Base-by-base conservation (phyloP, 2,797 vertebrate species). In the Platalea minor region DNA sequence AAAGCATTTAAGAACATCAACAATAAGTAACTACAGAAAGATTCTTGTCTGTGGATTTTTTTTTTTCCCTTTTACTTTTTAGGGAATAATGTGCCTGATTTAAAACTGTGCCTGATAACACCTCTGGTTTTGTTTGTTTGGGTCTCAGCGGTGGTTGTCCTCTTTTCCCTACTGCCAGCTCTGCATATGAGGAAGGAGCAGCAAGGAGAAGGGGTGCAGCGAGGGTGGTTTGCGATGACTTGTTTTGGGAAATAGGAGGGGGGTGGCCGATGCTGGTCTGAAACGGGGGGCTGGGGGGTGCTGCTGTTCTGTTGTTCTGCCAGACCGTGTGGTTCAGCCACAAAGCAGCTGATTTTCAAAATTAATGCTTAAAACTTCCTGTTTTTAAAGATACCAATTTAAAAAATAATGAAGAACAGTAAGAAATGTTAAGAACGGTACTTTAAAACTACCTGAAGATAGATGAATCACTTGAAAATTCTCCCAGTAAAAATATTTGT, bases 251-350 rank as follows among this genome's bases (percentile, higher is more conserved):
- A 83, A 31, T n/a, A 23, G 31, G 81, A 88, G 13, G 2, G 1
- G n/a, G 60, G 53, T 74, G 61, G 56, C 53, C 10, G 5, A 35
- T 70, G 43, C 35, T 43, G 78, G 21, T 29, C 63, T 74, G 82
- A 85, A 95, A 79, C 0, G 0, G 17, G 7, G 33, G 8, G 21
- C 48, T 76, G 29, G 15, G 43, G 56, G 37, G 13, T 53, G 46
- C 73, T 93, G 48, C 67, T 80, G 18, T 64, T 94, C 79, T 79
- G 29, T 95, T 95, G 80, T 89, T 96, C 75, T 68, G 50, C 64
- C 68, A 80, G 78, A 74, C 51, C 3, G 0, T 0, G 1, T 74
- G 48, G 79, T 85, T 96, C 8, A n/a, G 73, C 53, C 48, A 76
- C 35, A 81, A 75, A 92, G 51, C 92, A 77, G 25, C 73, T 74